A percentile compares a stretch with the other conserved stretches of the same genome.
Conservation (phyloP, 1,140 invertebrate genomes). For the Megalopta genalis region DNA sequence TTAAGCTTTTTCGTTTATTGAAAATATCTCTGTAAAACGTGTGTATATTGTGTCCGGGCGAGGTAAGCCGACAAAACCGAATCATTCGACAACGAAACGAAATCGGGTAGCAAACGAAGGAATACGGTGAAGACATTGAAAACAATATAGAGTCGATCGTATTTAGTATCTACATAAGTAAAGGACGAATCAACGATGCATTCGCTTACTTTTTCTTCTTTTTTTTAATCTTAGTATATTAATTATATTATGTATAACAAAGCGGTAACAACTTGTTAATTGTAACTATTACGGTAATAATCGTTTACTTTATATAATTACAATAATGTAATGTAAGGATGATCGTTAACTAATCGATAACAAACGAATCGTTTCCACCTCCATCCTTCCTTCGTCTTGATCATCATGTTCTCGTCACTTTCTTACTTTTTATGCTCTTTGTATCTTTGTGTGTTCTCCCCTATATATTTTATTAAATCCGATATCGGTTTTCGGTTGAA, state of each 20-base stretch:
- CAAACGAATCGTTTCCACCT: conserved; percentile 64
- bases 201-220: conserved; percentile 70
- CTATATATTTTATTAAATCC: conserved; percentile 23
- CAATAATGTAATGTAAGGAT: conserved; percentile 75
- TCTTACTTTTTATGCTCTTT: conserved; percentile 11
- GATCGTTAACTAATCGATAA: conserved; percentile 73
- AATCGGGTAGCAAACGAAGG: conserved; percentile 70
- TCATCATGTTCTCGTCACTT: conserved; percentile 41
- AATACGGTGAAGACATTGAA: conserved; percentile 70
- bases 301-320: conserved; percentile 77
- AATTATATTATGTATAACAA: conserved; percentile 79
- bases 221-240: conserved; percentile 76
- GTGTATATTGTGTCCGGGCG: conserved; percentile 74
- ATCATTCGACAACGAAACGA: conserved; percentile 69
- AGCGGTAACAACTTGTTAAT: conserved; percentile 79
- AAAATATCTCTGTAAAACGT: conserved; percentile 78
- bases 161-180: conserved; percentile 72
- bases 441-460: conserved; percentile 18
- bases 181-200: conserved; percentile 76
- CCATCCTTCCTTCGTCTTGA: conserved; percentile 40
- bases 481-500: conserved; percentile 52
- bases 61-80: conserved; percentile 73
- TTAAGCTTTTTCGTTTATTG: conserved; percentile 77
- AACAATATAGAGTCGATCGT: conserved; percentile 68
- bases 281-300: conserved; percentile 78